Percentiles rank a stretch among this genome's conserved stretches.
Evolutionary conservation across 1,140 invertebrate genomes (phyloP).

Genomic region (Zaprionus gabonicus): DNA sequence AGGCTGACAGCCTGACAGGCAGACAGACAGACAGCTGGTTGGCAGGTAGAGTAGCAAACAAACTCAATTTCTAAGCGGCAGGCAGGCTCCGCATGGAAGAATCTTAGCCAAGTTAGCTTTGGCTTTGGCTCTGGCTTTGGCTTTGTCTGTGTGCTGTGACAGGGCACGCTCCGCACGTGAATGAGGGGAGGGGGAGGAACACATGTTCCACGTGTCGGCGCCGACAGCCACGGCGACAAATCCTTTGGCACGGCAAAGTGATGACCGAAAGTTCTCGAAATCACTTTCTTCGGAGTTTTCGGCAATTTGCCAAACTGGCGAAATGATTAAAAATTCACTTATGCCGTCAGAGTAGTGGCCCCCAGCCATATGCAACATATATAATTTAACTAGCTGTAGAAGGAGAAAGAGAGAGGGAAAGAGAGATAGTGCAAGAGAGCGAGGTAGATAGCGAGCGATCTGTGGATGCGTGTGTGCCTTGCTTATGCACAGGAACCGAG

Average conservation of each 20-base stretch:
- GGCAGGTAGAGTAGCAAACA: slow-evolving; percentile 47
- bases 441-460: background rate
- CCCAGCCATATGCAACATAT: background rate
- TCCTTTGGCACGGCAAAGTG: slow-evolving; percentile 23
- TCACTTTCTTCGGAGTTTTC: slow-evolving; percentile 22
- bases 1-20: slow-evolving; percentile 3
- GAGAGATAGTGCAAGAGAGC: background rate
- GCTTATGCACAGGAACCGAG: slow-evolving; percentile 22
- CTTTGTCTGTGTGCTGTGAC: slow-evolving; percentile 58
- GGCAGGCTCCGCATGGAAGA: slow-evolving; percentile 48
- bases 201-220: slow-evolving; percentile 59
- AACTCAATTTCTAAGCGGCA: slow-evolving; percentile 64
- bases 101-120: slow-evolving; percentile 42
- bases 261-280: slow-evolving; percentile 24
- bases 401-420: background rate
- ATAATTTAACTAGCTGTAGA: slow-evolving; percentile 16
- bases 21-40: slow-evolving; percentile 39
- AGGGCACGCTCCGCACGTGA: slow-evolving; percentile 73
- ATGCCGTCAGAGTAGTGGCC: background rate
- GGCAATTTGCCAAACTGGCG: slow-evolving; percentile 5
- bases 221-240: slow-evolving; percentile 37
- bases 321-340: slow-evolving; percentile 15
- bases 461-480: slow-evolving; percentile 21
- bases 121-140: slow-evolving; percentile 16
- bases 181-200: slow-evolving; percentile 23